A percentile compares a stretch with the other conserved stretches of the same genome.
phyloP scores from a whole-genome alignment of 2,888 invertebrate genomes.

The Erpobdella octoculata region DNA sequence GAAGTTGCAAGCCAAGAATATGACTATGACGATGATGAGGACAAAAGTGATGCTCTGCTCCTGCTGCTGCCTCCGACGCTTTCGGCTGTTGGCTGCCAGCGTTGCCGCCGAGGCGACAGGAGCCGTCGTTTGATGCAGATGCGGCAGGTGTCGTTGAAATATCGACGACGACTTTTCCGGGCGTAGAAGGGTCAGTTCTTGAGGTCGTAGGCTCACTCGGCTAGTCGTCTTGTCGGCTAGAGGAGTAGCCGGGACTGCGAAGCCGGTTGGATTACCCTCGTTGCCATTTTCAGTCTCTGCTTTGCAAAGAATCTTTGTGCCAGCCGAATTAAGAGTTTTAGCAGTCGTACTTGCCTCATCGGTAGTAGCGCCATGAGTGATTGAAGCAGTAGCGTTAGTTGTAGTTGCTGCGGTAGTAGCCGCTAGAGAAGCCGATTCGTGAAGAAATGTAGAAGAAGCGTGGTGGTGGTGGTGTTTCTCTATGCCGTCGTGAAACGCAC shows the following conservation, averaged over 20 bases:
- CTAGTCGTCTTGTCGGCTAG: too few relatives aligned
- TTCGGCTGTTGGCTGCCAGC: neutral
- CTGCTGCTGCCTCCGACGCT: constrained; percentile 10
- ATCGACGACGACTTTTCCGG: too few relatives aligned
- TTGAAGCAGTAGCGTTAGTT: neutral
- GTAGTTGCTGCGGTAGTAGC: neutral
- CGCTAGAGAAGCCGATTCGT: too few relatives aligned
- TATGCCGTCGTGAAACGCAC: too few relatives aligned
- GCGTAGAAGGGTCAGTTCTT: too few relatives aligned
- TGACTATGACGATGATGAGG: constrained; percentile 33
- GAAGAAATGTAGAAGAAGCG: too few relatives aligned
- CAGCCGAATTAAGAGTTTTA: neutral
- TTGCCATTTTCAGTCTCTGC: too few relatives aligned
- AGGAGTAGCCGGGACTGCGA: too few relatives aligned
- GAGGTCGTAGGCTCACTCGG: too few relatives aligned
- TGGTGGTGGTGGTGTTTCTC: too few relatives aligned
- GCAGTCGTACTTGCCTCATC: neutral
- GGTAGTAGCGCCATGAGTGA: neutral
- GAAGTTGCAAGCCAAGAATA: constrained; percentile 30
- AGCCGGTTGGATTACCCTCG: too few relatives aligned
- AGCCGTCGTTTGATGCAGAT: neutral
- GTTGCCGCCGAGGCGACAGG: neutral
- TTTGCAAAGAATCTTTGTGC: too few relatives aligned
- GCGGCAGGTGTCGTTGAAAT: neutral
- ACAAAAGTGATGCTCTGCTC: constrained; percentile 33